Percentiles rank a stretch among this genome's conserved stretches.
phyloP scores from a whole-genome alignment of 2,113 vertebrate species.

The Onychostruthus taczanowskii region DNA sequence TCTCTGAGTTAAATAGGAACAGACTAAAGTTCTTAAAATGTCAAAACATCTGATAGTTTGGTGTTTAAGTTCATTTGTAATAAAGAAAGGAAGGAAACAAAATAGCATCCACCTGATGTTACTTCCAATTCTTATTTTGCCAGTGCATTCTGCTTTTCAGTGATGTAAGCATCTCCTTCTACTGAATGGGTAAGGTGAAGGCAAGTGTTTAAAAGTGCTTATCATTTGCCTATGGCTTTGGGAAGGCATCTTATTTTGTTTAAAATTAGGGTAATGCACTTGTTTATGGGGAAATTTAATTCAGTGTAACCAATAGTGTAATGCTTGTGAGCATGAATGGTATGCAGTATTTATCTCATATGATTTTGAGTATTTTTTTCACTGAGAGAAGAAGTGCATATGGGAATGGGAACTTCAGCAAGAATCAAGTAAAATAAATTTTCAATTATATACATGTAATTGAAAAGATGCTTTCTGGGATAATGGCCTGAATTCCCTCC shows the following conservation, averaged over 20 bases:
- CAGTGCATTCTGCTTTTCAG: constrained; percentile 37
- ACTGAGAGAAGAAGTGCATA: constrained; percentile 13
- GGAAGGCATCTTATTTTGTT: constrained; percentile 34
- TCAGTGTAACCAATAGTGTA: constrained; percentile 6
- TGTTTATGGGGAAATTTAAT: background rate
- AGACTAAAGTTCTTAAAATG: background rate
- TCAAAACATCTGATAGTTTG: background rate
- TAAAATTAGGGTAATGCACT: constrained; percentile 20
- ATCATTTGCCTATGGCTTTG: constrained; percentile 37
- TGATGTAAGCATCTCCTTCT: background rate
- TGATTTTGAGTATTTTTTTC: constrained; percentile 28
- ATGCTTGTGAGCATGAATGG: background rate
- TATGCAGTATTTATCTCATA: constrained; percentile 42
- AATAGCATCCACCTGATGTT: background rate
- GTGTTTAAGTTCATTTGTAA: background rate
- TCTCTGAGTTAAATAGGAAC: background rate
- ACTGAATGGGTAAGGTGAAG: constrained; percentile 1
- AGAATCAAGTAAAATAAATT: background rate
- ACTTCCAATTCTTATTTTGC: constrained; percentile 22
- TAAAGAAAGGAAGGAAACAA: background rate
- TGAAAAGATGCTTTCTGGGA: constrained; percentile 22
- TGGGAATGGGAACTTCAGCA: constrained; percentile 42
- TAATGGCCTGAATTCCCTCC: background rate
- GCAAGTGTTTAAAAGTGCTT: background rate
- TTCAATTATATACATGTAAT: constrained; percentile 38